Percentiles rank a stretch among this genome's conserved stretches.
These are phyloP conservation scores for Manis javanica DNA, from an alignment of 2,797 vertebrate species.

Conservation along the genomic window DNA sequence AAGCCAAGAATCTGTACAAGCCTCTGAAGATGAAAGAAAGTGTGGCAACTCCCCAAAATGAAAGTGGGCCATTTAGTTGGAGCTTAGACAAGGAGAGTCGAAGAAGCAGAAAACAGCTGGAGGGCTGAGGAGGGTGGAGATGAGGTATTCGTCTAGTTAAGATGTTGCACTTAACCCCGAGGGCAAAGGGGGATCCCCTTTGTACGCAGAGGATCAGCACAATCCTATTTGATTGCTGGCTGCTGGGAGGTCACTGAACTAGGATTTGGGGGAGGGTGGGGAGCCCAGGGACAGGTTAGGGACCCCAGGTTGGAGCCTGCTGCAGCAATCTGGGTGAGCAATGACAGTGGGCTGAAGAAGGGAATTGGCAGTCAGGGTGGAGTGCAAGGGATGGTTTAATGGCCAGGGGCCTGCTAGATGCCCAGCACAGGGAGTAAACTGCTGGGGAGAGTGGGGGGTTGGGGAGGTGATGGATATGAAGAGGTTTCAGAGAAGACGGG, in stretches of 20 bases:
- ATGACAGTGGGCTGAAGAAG: fast-evolving
- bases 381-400: fast-evolving
- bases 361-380: fast-evolving
- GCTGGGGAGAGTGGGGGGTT: neutral
- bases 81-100: neutral
- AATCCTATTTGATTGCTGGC: fast-evolving
- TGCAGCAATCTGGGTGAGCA: neutral
- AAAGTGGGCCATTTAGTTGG: neutral
- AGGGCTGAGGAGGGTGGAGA: fast-evolving
- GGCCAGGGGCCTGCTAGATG: neutral
- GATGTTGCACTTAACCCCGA: neutral
- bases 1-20: neutral
- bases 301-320: neutral
- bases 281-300: neutral
- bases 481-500: neutral
- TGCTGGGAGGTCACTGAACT: neutral
- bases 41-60: fast-evolving
- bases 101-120: neutral
- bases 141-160: neutral
- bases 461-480: neutral
- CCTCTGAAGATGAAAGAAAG: neutral
- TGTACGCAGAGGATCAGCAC: fast-evolving
- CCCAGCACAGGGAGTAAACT: neutral
- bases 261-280: too few species aligned
- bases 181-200: fast-evolving